These are phyloP conservation scores for Neoniphon sammara DNA, from an alignment of 2,797 vertebrate genomes.

Conservation along the genomic window DNA sequence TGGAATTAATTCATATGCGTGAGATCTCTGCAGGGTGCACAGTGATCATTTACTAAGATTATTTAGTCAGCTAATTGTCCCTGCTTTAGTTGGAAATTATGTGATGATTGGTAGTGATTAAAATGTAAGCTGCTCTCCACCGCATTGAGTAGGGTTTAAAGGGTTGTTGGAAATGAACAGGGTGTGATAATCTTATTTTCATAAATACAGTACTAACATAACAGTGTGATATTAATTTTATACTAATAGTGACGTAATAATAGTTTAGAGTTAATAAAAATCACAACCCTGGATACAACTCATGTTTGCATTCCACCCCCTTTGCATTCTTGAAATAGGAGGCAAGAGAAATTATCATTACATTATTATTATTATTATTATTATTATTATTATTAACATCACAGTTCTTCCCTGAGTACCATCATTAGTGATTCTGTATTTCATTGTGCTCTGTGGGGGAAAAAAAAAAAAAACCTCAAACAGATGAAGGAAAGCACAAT, in stretches of 20 bases:
- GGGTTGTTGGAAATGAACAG: not conserved
- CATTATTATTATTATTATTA: slow-evolving; percentile 42
- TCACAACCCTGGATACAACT: slow-evolving; percentile 7
- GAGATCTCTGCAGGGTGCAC: slow-evolving; percentile 7
- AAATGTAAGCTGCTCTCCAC: slow-evolving; percentile 1
- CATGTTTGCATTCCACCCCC: slow-evolving; percentile 25
- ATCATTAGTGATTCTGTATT: slow-evolving; percentile 62
- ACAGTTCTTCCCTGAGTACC: slow-evolving; percentile 50
- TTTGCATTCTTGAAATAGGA: slow-evolving; percentile 41
- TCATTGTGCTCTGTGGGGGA: slow-evolving; percentile 34
- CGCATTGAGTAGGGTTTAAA: not conserved
- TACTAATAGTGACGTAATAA: not conserved
- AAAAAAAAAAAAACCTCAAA: slow-evolving; percentile 46
- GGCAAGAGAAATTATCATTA: slow-evolving; percentile 40
- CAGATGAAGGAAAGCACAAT: slow-evolving; percentile 57
- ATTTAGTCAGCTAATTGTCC: slow-evolving; percentile 5
- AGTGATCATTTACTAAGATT: slow-evolving; percentile 16
- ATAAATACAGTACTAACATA: not conserved
- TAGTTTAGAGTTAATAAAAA: slow-evolving; percentile 1
- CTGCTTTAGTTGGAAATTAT: slow-evolving; percentile 16
- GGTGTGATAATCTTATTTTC: not conserved
- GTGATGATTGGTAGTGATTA: not conserved
- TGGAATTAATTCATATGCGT: not conserved
- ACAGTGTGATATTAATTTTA: not conserved
- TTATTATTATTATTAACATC: slow-evolving; percentile 49